These are phyloP conservation scores for Helarctos malayanus DNA, from an alignment of 2,797 vertebrate species.

Conservation along the genomic window DNA sequence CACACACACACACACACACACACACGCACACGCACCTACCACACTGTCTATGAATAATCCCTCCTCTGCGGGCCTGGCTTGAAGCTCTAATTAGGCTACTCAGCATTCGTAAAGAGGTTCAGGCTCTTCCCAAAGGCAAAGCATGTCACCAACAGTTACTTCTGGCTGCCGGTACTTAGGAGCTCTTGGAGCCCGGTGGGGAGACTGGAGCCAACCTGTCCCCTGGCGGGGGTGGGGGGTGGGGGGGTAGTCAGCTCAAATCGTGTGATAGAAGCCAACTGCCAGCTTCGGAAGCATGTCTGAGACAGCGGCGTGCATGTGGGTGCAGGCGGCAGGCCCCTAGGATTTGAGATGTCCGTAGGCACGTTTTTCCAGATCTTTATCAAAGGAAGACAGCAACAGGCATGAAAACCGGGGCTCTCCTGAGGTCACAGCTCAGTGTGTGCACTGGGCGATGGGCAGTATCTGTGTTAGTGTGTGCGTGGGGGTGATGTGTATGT, in stretches of 20 bases:
- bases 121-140: conserved; percentile 39
- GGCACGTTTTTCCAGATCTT: background rate
- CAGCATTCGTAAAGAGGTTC: conserved; percentile 30
- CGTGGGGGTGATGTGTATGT: background rate
- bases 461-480: background rate
- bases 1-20: conserved; percentile 52
- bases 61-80: conserved; percentile 44
- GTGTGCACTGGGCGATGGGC: background rate
- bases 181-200: background rate
- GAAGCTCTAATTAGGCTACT: conserved; percentile 58
- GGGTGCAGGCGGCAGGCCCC: background rate
- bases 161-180: background rate
- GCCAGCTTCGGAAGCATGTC: background rate
- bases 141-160: background rate
- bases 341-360: background rate
- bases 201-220: background rate
- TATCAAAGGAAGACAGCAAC: background rate
- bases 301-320: background rate
- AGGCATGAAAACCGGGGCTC: background rate
- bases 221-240: no score
- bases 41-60: conserved; percentile 37
- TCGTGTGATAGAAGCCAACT: background rate
- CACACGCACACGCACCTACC: conserved; percentile 59
- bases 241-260: background rate
- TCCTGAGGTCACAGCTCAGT: background rate